These are phyloP conservation scores for Hydrocynus forskahlii DNA, from an alignment of 2,797 vertebrate genomes.

Conservation along the genomic window DNA sequence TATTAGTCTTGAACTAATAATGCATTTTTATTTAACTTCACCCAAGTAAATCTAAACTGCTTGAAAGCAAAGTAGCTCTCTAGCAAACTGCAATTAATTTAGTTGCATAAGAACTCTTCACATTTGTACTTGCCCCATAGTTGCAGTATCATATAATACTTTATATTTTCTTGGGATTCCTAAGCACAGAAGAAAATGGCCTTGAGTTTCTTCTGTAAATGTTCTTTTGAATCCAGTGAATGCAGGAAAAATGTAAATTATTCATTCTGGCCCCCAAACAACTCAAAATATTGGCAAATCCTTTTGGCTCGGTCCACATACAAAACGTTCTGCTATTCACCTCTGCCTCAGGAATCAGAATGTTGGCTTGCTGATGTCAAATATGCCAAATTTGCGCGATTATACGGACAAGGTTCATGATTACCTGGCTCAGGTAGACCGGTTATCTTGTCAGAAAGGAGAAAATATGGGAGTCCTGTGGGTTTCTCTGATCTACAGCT, in stretches of 20 bases:
- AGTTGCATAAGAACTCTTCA: too few relatives aligned
- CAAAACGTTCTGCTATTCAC: background rate
- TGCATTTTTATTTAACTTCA: too few relatives aligned
- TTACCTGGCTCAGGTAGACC: background rate
- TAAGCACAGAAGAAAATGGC: background rate
- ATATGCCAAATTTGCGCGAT: background rate
- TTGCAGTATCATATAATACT: background rate
- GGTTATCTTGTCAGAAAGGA: background rate
- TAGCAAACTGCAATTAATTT: too few relatives aligned
- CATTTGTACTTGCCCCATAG: too few relatives aligned
- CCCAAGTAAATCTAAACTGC: too few relatives aligned
- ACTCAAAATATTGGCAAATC: background rate
- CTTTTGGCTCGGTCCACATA: background rate
- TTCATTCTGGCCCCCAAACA: background rate
- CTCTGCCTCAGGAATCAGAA: background rate
- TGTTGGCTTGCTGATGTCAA: background rate
- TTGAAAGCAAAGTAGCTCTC: too few relatives aligned
- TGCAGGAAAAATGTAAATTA: background rate
- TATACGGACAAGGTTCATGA: background rate
- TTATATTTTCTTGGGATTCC: background rate
- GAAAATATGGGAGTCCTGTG: background rate
- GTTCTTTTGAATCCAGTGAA: background rate
- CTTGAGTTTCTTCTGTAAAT: background rate
- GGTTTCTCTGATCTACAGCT: background rate
- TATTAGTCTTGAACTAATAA: too few relatives aligned